Conservation (phyloP, 2,888 invertebrate species). For the Harpagoxenus sublaevis region DNA sequence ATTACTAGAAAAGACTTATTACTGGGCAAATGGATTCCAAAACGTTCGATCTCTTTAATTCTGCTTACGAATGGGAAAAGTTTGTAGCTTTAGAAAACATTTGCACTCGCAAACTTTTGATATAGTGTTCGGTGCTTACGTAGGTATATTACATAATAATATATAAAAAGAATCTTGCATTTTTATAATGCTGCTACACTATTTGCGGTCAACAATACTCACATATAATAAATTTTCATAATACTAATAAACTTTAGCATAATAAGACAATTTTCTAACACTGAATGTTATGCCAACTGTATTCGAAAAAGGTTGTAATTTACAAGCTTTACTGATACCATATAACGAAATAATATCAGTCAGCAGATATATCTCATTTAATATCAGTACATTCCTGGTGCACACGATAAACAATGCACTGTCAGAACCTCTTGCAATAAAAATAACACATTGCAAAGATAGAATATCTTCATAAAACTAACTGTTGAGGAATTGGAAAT, state of each 20-base stretch:
- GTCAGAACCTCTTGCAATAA: neutral
- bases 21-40: constrained; percentile 57
- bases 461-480: neutral
- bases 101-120: constrained; percentile 19
- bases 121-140: neutral
- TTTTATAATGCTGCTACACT: too few relatives aligned
- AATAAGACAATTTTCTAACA: neutral
- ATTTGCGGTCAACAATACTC: neutral
- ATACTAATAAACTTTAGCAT: neutral
- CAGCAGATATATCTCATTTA: neutral
- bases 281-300: neutral
- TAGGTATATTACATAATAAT: constrained; percentile 7
- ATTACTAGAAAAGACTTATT: constrained; percentile 60
- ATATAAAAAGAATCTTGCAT: neutral
- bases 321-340: neutral
- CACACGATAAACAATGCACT: constrained; percentile 10
- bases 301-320: neutral
- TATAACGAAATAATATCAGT: constrained; percentile 2
- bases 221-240: too few relatives aligned
- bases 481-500: neutral
- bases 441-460: constrained; percentile 4
- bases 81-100: constrained; percentile 38
- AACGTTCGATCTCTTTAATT: constrained; percentile 64
- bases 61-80: constrained; percentile 52
- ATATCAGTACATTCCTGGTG: neutral